Conservation (phyloP, 2,888 invertebrate genomes). For the Crioceris asparagi region DNA sequence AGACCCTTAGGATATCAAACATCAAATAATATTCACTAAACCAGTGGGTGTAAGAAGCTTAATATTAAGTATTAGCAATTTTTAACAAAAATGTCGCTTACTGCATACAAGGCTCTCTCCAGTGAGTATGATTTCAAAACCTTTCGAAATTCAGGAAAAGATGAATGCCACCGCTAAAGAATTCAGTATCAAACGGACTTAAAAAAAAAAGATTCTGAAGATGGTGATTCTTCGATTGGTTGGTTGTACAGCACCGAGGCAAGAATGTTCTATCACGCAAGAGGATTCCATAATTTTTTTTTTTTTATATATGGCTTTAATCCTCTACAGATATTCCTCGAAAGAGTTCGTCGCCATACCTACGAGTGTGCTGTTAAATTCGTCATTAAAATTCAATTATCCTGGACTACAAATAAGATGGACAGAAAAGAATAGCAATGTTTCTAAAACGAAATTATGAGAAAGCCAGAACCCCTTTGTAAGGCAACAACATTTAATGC, state of each 20-base stretch:
- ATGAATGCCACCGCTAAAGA: not conserved
- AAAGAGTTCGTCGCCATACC: constrained; percentile 5
- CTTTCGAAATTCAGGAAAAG: too few species aligned
- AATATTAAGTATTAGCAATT: too few species aligned
- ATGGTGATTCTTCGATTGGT: not conserved
- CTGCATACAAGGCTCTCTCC: too few species aligned
- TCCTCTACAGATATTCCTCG: constrained; percentile 4
- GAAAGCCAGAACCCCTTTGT: constrained; percentile 5
- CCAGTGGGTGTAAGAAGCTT: too few species aligned
- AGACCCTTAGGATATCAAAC: too few species aligned
- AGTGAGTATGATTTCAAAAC: too few species aligned
- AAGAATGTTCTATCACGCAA: constrained; percentile 2
- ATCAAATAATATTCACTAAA: too few species aligned
- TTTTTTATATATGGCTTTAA: constrained; percentile 5
- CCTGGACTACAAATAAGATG: constrained; percentile 2
- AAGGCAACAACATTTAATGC: constrained; percentile 6
- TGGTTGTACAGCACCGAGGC: constrained; percentile 3
- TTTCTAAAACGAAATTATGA: constrained; percentile 4
- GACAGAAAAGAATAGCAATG: not conserved
- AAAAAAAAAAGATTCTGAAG: not conserved
- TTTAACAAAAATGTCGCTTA: too few species aligned
- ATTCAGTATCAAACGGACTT: constrained; percentile 1
- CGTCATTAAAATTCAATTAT: not conserved
- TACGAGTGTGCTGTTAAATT: constrained; percentile 6
- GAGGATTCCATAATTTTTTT: not conserved